phyloP scores from a whole-genome alignment of 2,888 invertebrate species.

The Polydesmus complanatus region DNA sequence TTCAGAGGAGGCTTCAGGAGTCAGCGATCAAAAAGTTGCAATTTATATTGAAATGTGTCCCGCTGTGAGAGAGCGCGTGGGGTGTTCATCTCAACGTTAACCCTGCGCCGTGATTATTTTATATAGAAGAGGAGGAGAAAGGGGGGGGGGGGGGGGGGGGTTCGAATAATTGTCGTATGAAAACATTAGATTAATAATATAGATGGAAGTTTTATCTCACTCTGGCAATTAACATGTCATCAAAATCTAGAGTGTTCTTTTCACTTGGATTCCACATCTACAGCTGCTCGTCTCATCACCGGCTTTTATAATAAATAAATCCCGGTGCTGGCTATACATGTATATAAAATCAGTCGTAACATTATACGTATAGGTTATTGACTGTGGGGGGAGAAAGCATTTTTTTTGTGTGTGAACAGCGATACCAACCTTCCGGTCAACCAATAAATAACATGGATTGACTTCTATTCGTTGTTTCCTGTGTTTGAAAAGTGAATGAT shows the following conservation, averaged over 20 bases:
- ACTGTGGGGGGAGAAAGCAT: background rate
- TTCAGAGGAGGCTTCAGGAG: no score
- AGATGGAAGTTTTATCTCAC: background rate
- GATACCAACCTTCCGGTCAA: background rate
- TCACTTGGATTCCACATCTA: background rate
- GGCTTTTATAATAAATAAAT: no score
- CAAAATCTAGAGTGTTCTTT: background rate
- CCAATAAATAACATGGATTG: background rate
- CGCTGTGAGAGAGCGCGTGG: background rate
- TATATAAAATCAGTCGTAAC: background rate
- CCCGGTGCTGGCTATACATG: background rate
- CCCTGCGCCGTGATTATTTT: background rate
- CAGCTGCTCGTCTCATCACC: background rate
- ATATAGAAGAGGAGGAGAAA: background rate
- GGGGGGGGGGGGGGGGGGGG: background rate
- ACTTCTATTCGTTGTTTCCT: background rate
- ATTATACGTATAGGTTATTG: background rate
- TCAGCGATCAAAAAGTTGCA: background rate
- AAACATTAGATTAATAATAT: no score
- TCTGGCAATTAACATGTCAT: background rate
- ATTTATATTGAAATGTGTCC: background rate
- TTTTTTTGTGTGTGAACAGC: background rate
- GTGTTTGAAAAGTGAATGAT: background rate
- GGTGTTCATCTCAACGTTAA: background rate
- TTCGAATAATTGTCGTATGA: background rate